Evolutionary conservation across 2,797 vertebrate genomes (phyloP).

Genomic region (Rhabdophis nuchalis): DNA sequence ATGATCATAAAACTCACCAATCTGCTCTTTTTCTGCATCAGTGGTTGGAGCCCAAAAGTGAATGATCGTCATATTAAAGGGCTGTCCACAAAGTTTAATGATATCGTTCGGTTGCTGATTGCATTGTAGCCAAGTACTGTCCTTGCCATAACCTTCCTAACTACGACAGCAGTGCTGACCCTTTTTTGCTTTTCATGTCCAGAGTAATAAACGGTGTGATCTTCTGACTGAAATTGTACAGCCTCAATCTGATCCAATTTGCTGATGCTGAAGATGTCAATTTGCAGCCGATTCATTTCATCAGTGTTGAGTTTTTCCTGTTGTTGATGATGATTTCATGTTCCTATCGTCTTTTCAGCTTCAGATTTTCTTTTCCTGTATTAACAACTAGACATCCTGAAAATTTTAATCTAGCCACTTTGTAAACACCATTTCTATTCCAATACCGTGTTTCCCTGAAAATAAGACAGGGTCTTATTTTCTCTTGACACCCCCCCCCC

Average conservation of each 20-base stretch:
- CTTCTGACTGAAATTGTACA: background rate
- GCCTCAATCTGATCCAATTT: background rate
- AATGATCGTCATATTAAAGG: background rate
- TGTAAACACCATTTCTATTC: background rate
- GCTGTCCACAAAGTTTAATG: background rate
- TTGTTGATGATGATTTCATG: background rate
- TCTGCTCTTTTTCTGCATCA: background rate
- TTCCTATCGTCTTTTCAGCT: background rate
- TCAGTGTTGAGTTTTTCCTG: background rate
- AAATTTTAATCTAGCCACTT: background rate
- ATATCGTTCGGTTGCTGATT: background rate
- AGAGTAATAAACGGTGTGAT: background rate
- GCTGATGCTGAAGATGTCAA: background rate
- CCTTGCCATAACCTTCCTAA: background rate
- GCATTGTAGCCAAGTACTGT: background rate
- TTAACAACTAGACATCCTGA: background rate
- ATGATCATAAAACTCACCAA: background rate
- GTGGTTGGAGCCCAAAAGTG: background rate
- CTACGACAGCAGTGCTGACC: background rate
- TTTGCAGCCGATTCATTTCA: background rate
- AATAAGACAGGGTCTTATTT: too few species aligned
- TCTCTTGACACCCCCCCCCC: too few species aligned
- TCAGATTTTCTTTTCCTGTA: background rate
- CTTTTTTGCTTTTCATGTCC: background rate
- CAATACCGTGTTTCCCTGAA: background rate